Conservation (phyloP, 2,797 vertebrate genomes). For the Manis crassicaudata region DNA sequence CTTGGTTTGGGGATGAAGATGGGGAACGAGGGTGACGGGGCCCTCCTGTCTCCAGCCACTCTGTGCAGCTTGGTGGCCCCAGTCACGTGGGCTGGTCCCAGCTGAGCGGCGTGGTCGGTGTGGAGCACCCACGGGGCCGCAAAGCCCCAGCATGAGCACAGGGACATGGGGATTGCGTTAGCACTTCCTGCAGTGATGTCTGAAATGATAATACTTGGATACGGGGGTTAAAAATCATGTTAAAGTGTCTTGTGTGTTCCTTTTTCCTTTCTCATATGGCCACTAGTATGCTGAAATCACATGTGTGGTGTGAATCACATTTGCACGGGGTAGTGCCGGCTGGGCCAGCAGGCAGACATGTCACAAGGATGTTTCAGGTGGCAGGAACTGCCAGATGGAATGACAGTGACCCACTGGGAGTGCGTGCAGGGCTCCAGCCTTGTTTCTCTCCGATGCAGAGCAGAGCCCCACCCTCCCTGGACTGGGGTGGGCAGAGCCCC, state of each 20-base stretch:
- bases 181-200: accelerated
- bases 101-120: accelerated
- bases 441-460: neutral
- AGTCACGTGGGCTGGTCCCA: no score
- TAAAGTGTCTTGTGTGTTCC: no score
- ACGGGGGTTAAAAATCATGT: accelerated
- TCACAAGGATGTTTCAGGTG: accelerated
- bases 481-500: neutral
- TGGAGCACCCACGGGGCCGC: accelerated
- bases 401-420: accelerated
- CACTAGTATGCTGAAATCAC: neutral
- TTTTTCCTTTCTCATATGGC: accelerated
- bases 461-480: neutral
- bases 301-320: accelerated
- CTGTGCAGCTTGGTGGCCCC: accelerated
- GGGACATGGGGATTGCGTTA: accelerated
- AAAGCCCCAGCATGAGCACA: neutral
- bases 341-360: neutral
- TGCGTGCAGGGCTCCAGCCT: accelerated
- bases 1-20: neutral
- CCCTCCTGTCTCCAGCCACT: neutral
- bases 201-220: neutral
- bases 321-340: accelerated
- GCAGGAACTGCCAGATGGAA: accelerated
- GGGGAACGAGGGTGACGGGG: neutral